Percentiles rank a stretch among this genome's conserved stretches.
These are phyloP conservation scores for Denticeps clupeoides DNA, from an alignment of 2,797 vertebrate genomes.

Conservation along the genomic window DNA sequence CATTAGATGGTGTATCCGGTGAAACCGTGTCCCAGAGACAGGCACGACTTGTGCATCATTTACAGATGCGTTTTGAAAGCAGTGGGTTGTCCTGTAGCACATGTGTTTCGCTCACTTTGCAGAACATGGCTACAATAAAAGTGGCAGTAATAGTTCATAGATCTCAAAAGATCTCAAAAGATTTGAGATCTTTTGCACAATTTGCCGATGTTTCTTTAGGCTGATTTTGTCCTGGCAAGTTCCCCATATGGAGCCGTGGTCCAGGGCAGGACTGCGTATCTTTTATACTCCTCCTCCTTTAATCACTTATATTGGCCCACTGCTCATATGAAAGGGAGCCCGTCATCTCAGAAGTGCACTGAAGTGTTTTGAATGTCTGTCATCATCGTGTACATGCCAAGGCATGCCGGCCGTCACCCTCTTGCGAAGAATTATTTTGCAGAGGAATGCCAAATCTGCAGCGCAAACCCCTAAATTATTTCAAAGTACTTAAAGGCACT, in stretches of 20 bases:
- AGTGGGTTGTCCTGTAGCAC: neutral
- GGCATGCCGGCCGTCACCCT: constrained; percentile 46
- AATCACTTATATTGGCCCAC: neutral
- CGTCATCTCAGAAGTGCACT: constrained; percentile 31
- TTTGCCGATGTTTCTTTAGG: too few species aligned
- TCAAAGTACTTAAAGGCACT: constrained; percentile 33
- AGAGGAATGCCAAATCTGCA: constrained; percentile 53
- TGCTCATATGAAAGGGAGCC: constrained; percentile 5
- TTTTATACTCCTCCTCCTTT: neutral
- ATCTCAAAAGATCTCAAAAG: too few species aligned
- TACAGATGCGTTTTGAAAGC: constrained; percentile 4
- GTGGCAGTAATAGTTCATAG: too few species aligned
- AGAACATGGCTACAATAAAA: too few species aligned
- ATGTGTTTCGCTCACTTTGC: too few species aligned
- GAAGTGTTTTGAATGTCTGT: constrained; percentile 45
- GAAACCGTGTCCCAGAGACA: constrained; percentile 40
- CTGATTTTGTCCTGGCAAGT: neutral
- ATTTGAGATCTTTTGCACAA: too few species aligned
- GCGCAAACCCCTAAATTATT: constrained; percentile 51
- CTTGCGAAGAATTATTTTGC: constrained; percentile 45
- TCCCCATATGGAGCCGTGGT: neutral
- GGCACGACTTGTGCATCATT: constrained; percentile 42
- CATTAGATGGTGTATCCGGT: constrained; percentile 48
- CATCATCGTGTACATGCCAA: constrained; percentile 46
- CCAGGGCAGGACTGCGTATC: neutral